Evolutionary conservation across 2,888 invertebrate genomes (phyloP), one percentile per base, ranked within the genome.

Genomic region (Eupsilia transversa): DNA sequence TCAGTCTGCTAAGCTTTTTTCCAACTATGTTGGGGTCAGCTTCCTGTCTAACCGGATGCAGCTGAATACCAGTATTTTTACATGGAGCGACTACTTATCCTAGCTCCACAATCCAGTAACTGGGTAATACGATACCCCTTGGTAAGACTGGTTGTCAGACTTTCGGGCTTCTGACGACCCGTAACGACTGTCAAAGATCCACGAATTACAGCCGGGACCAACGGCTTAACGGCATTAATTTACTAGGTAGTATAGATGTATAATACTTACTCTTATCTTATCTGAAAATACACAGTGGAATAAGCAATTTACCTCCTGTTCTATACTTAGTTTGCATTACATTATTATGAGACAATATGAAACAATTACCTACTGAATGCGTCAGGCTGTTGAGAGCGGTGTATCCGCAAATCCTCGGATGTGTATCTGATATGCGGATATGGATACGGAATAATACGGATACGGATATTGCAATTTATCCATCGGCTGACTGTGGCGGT

Each of bases 391-490:
- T 70, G 27, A 70, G 59, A 64, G 80, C 52, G 17, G n/a, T 12
- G 56, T 46, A 69, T 57, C 65, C 68, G 23, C 52, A 77, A 80
- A 80, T 69, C 57, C 73, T 72, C 61, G 72, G 60, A 77, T 77
- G 72, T 65, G 67, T 65, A 67, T 69, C 77, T 69, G 80, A 73
- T 80, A 72, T 77, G 56, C 77, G 77, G 80, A 80, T 77, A 77
- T 80, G 64, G 76, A 77, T 77, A 79, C 52, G 59, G 27, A 74
- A 74, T 79, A 74, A 79, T 74, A 57, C 70, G 66, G 65, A 60
- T 57, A 76, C 77, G 77, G 80, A 77, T 80, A 80, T 80, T 73
- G 77, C 77, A 80, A 80, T 80, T 80, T 77, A 80, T 77, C 67
- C 67, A 57, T 66, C 77, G 81, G 68, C 60, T 30, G 73, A 73